These are phyloP conservation scores for Entomobrya multifasciata DNA, from an alignment of 2,888 invertebrate species.

Conservation along the genomic window DNA sequence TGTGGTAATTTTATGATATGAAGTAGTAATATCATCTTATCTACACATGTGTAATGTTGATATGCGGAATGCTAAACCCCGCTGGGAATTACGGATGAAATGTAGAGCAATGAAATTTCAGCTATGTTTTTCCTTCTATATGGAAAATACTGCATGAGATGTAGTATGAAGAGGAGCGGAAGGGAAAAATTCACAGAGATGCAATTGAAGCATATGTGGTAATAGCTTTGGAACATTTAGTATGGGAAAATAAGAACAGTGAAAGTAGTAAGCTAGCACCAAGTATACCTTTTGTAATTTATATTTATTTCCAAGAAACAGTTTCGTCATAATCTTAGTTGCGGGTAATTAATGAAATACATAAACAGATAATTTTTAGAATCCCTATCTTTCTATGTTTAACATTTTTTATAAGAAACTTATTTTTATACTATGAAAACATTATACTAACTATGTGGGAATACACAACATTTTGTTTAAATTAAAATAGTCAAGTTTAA, in stretches of 20 bases:
- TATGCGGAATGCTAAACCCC: constrained; percentile 27
- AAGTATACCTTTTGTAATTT: background rate
- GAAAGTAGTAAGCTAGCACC: background rate
- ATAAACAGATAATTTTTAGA: too few relatives aligned
- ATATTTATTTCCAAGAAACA: background rate
- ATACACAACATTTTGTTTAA: too few relatives aligned
- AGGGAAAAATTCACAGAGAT: background rate
- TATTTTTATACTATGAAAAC: too few relatives aligned
- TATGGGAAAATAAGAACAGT: too few relatives aligned
- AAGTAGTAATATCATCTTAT: background rate
- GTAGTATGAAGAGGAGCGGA: background rate
- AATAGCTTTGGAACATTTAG: too few relatives aligned
- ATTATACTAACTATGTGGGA: too few relatives aligned
- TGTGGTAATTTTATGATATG: background rate
- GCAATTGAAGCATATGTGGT: too few relatives aligned
- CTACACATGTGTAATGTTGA: background rate
- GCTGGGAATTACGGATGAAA: constrained; percentile 54
- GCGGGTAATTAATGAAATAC: too few relatives aligned
- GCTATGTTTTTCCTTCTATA: constrained; percentile 31
- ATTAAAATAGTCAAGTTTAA: too few relatives aligned
- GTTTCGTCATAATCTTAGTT: too few relatives aligned
- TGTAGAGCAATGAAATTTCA: constrained; percentile 65
- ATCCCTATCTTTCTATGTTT: too few relatives aligned
- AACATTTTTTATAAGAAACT: too few relatives aligned
- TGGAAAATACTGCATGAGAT: background rate